These are phyloP conservation scores for Antechinus stuartii DNA, from an alignment of 2,113 vertebrate species.

Conservation along the genomic window DNA sequence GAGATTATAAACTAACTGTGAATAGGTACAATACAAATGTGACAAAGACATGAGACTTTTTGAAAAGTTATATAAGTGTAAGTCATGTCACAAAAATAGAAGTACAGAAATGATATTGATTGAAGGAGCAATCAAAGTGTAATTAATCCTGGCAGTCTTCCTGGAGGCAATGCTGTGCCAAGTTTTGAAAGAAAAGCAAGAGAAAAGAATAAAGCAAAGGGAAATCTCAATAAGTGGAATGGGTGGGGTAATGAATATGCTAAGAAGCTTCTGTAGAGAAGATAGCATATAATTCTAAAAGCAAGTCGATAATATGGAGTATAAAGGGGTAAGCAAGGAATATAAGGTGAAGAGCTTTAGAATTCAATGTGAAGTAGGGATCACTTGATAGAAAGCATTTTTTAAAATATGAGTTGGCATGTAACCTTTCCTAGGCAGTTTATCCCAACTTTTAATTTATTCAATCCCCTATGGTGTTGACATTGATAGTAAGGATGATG, in stretches of 20 bases:
- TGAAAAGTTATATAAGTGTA: neutral
- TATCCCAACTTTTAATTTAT: neutral
- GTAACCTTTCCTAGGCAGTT: slow-evolving; percentile 49
- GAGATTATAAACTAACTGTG: neutral
- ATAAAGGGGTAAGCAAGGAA: neutral
- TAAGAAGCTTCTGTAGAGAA: neutral
- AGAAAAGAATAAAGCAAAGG: neutral
- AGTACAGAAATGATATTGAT: neutral
- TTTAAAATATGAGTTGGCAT: neutral
- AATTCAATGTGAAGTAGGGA: neutral
- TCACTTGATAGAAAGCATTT: neutral
- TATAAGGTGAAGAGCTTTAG: neutral
- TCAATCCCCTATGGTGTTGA: neutral
- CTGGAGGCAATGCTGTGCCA: neutral
- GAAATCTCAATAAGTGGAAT: neutral
- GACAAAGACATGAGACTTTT: slow-evolving; percentile 10
- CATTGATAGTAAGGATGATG: neutral
- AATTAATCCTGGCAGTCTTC: neutral
- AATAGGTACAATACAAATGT: neutral
- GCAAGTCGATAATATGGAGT: neutral
- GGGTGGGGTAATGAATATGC: neutral
- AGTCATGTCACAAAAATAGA: neutral
- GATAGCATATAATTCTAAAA: neutral
- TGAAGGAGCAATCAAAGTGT: neutral
- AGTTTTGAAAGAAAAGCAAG: slow-evolving; percentile 1